Evolutionary conservation across 2,797 vertebrate species (phyloP).

Genomic region (Chiloscyllium punctatum): DNA sequence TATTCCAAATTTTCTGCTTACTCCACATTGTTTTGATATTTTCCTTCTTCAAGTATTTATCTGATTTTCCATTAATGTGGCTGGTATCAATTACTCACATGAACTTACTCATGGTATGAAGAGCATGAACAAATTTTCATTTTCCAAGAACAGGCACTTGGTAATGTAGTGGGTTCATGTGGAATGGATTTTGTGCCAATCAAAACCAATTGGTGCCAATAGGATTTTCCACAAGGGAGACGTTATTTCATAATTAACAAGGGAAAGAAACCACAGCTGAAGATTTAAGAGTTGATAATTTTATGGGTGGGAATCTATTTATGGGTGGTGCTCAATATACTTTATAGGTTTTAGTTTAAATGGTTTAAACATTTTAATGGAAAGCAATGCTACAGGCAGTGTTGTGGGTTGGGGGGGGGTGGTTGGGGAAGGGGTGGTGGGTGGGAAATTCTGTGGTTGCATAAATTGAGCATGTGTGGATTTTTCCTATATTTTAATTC

Average conservation of each 20-base stretch:
- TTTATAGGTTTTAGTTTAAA: conserved; percentile 27
- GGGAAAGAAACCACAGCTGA: background rate
- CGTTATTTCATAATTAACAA: background rate
- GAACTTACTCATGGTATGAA: background rate
- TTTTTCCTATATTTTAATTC: conserved; percentile 23
- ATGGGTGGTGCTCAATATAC: conserved; percentile 9
- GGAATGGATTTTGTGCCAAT: background rate
- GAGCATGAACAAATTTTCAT: too few species aligned
- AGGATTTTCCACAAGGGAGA: background rate
- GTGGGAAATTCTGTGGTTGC: background rate
- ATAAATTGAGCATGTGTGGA: background rate
- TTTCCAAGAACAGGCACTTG: background rate
- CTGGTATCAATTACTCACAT: background rate
- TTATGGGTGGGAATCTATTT: conserved; percentile 13
- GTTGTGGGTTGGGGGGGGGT: background rate
- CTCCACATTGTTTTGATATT: background rate
- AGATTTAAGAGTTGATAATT: conserved; percentile 33
- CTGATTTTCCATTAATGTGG: background rate
- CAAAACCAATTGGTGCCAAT: background rate
- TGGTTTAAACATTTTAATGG: conserved; percentile 21
- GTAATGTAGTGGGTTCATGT: background rate
- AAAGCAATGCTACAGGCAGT: conserved; percentile 21
- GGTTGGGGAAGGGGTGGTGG: too few species aligned
- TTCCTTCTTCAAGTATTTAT: background rate
- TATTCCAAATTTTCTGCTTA: background rate